These are phyloP conservation scores for Lampris incognitus DNA, from an alignment of 2,113 vertebrate genomes.

Conservation along the genomic window DNA sequence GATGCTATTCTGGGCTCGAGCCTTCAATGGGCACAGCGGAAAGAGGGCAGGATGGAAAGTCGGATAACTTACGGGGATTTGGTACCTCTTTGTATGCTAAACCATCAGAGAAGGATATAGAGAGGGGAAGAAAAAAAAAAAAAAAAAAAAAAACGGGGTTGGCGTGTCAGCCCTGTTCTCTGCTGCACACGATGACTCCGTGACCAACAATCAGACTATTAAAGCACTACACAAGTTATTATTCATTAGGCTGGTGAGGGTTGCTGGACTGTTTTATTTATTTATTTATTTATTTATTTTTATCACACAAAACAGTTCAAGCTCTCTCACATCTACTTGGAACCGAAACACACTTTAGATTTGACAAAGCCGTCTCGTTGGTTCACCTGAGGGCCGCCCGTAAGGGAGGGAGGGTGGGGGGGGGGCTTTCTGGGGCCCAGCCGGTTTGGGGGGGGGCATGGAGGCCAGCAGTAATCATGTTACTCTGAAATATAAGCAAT, in stretches of 20 bases:
- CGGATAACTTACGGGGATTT: conserved; percentile 34
- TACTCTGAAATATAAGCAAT: no score
- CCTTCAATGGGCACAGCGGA: conserved; percentile 18
- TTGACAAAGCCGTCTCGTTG: background rate
- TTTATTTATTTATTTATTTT: no score
- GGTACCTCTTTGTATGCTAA: conserved; percentile 26
- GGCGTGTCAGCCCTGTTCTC: conserved; percentile 26
- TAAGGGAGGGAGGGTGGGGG: no score
- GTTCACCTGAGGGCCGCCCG: background rate
- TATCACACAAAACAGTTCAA: background rate
- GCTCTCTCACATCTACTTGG: background rate
- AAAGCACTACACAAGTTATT: conserved; percentile 18
- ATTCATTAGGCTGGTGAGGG: no score
- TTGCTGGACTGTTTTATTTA: no score
- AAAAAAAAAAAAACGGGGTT: background rate
- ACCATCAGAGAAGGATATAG: conserved; percentile 26
- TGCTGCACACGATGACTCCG: conserved; percentile 22
- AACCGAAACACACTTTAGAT: background rate
- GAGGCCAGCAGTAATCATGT: no score
- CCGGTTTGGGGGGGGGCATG: no score
- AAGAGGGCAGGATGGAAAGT: conserved; percentile 22
- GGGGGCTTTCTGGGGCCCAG: no score
- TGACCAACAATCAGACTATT: conserved; percentile 13
- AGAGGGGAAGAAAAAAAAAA: background rate
- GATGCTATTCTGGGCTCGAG: conserved; percentile 60